Percentiles rank a stretch among this genome's conserved stretches.
Evolutionary conservation across 2,113 vertebrate genomes (phyloP).

Genomic region (Dasypus novemcinctus): DNA sequence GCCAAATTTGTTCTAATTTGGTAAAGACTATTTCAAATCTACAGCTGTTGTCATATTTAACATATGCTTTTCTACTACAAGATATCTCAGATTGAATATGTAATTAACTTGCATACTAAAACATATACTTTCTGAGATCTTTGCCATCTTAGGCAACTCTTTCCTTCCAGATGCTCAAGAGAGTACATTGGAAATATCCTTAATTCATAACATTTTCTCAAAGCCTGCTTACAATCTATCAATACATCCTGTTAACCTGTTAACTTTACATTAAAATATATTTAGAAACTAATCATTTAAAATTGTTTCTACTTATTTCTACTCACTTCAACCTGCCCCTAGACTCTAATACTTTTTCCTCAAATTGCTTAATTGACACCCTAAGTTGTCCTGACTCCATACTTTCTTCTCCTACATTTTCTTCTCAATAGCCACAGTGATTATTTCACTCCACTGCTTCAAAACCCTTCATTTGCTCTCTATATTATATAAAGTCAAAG

Average conservation of each 20-base stretch:
- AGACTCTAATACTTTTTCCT: neutral
- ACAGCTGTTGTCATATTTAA: neutral
- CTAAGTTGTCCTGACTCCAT: neutral
- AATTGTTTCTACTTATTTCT: neutral
- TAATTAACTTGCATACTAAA: neutral
- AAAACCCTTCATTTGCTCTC: neutral
- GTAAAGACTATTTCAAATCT: slow-evolving; percentile 28
- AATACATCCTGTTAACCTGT: neutral
- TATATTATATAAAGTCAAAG: neutral
- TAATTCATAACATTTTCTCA: neutral
- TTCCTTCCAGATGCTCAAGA: neutral
- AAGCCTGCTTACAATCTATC: neutral
- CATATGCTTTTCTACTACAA: neutral
- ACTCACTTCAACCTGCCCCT: neutral
- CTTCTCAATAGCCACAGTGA: neutral
- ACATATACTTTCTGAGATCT: neutral
- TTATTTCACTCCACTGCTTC: neutral
- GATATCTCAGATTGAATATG: neutral
- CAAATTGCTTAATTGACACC: neutral
- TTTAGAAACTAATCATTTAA: neutral
- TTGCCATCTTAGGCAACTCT: neutral
- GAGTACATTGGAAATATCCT: neutral
- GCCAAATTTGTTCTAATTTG: neutral
- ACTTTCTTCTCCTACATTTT: neutral
- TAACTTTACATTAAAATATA: neutral